Conservation (phyloP, 2,113 vertebrate species). For the Choloepus hoffmanni region DNA sequence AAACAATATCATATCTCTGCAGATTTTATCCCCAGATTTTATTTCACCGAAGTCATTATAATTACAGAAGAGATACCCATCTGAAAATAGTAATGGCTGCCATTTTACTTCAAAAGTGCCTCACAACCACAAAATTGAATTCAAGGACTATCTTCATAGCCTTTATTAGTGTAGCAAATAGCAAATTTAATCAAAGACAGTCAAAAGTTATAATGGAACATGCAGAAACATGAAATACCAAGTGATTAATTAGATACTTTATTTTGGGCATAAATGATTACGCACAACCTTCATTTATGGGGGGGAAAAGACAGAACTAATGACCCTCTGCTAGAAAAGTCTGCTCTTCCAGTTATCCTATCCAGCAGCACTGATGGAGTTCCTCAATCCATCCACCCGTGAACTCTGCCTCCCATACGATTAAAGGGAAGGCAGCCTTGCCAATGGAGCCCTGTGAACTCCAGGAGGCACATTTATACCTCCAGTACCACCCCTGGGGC, state of each 20-base stretch:
- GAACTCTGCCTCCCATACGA: background rate
- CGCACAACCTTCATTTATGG: conserved; percentile 58
- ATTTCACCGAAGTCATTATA: conserved; percentile 59
- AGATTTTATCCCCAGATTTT: conserved; percentile 58
- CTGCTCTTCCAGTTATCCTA: background rate
- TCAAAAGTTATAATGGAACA: conserved; percentile 72
- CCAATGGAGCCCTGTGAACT: conserved; percentile 17
- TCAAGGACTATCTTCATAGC: conserved; percentile 56
- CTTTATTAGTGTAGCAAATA: conserved; percentile 71
- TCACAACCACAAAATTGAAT: conserved; percentile 73
- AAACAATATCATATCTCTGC: conserved; percentile 47
- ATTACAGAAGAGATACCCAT: conserved; percentile 34
- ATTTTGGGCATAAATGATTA: conserved; percentile 66
- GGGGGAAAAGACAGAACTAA: conserved; percentile 58
- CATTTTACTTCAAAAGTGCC: conserved; percentile 67
- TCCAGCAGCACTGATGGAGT: background rate
- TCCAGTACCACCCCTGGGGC: conserved; percentile 19
- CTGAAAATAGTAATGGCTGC: conserved; percentile 55
- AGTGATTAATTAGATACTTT: conserved; percentile 60
- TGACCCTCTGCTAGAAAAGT: conserved; percentile 22
- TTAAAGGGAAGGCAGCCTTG: conserved; percentile 8
- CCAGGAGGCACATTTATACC: conserved; percentile 10
- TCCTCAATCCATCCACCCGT: background rate
- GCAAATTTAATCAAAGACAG: conserved; percentile 71
- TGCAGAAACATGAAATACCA: conserved; percentile 67